phyloP scores from a whole-genome alignment of 2,113 vertebrate species.

The Sylvia atricapilla region DNA sequence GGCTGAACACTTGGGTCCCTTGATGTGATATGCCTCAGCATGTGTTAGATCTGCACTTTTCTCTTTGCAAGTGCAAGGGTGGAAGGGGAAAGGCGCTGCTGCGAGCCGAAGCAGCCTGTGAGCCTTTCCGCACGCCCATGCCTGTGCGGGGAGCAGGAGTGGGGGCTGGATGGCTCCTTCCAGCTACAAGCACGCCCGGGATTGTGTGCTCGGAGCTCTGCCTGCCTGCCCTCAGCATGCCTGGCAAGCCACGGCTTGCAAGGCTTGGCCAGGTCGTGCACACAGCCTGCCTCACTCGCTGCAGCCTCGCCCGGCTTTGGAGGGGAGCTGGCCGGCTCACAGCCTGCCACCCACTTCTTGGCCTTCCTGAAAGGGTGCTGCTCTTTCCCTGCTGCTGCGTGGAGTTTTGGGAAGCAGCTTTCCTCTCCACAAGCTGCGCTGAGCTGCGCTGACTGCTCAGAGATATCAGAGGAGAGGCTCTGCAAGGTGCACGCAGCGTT shows the following conservation, averaged over 20 bases:
- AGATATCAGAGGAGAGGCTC: neutral
- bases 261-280: neutral
- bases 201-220: neutral
- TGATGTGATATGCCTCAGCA: neutral
- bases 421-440: neutral
- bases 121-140: neutral
- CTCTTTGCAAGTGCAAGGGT: neutral
- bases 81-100: neutral
- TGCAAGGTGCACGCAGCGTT: accelerated
- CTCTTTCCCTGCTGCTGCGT: accelerated
- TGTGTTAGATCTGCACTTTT: neutral
- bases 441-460: accelerated
- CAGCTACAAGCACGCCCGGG: neutral
- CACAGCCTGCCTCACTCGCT: accelerated
- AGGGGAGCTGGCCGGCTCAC: neutral
- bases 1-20: neutral
- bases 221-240: neutral
- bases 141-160: neutral
- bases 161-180: neutral
- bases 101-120: neutral
- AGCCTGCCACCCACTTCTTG: neutral
- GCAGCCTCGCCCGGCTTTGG: neutral
- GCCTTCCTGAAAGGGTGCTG: neutral
- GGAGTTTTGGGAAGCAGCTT: neutral
- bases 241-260: neutral